Base-by-base conservation (phyloP, 2,797 vertebrate genomes). In the Lepilemur septentrionalis region DNA sequence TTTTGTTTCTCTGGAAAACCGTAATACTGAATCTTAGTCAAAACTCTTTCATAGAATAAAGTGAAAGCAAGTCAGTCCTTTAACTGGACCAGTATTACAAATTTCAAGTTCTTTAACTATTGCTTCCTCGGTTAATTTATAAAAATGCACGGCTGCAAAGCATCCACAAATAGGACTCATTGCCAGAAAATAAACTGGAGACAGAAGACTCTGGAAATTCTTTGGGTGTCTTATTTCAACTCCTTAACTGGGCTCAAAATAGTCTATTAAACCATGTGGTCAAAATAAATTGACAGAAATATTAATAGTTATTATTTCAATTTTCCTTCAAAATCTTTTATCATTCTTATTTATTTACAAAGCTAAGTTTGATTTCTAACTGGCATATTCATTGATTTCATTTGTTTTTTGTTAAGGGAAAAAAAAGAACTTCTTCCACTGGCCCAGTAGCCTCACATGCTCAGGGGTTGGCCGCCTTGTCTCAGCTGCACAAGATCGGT, bases 281-380 rank as follows among this genome's bases (percentile, higher is more conserved):
- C 97, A 96, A 82, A 88, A 92, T 95, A 92, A 89, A 95, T 87
- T 23, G 85, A 94, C 93, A 98, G 82, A 89, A 97, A 0, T 57
- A 57, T 57, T 25, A 25, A 25, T 3, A 97, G 94, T 97, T 89
- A 97, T 97, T 97, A 97, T 97, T 97, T 92, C 94, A 95, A 91
- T 96, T 97, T 98, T 35, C 52, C 30, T 75, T 97, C 97, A 96
- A 96, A 81, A 78, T 94, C 89, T 97, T 97, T 96, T 92, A 96
- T 96, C 97, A 96, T 97, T 97, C 69, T 95, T 95, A 95, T 91
- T 98, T 97, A 92, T 91, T 96, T 98, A 98, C 97, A 79, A 90
- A 78, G 95, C 89, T 96, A 95, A 96, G 78, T 73, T 76, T 90
- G 98, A 98, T 98, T 98, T 97, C 48, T 92, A 95, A 97, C 93